Conservation (phyloP, 2,888 invertebrate genomes). For the Bombylius major region DNA sequence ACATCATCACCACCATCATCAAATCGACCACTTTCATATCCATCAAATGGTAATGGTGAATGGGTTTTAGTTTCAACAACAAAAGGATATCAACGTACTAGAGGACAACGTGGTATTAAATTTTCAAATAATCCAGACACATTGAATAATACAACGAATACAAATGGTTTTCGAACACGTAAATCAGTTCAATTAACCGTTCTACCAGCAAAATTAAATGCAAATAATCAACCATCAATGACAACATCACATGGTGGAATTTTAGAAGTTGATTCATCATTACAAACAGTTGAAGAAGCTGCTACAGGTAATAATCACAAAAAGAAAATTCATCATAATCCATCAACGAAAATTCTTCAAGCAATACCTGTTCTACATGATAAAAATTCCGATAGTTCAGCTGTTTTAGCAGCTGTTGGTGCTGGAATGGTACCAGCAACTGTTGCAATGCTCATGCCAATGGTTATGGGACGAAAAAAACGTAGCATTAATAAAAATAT, state of each 20-base stretch:
- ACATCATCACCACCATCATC: background rate
- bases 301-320: background rate
- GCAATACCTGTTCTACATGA: constrained; percentile 2
- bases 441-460: constrained; percentile 67
- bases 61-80: constrained; percentile 69
- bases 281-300: constrained; percentile 50
- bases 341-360: constrained; percentile 13
- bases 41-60: constrained; percentile 56
- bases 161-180: constrained; percentile 38
- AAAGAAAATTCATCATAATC: background rate
- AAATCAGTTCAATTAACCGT: constrained; percentile 54
- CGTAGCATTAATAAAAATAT: background rate
- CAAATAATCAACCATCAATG: constrained; percentile 38
- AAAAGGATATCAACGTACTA: constrained; percentile 50
- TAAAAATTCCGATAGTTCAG: constrained; percentile 13
- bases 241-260: constrained; percentile 60
- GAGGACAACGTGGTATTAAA: constrained; percentile 34
- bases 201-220: constrained; percentile 47
- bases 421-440: constrained; percentile 71
- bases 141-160: constrained; percentile 6
- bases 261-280: constrained; percentile 59
- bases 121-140: constrained; percentile 14
- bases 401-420: constrained; percentile 37
- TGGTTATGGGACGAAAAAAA: constrained; percentile 48
- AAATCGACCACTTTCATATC: constrained; percentile 43